These are phyloP conservation scores for Homarus gammarus DNA, from an alignment of 2,888 invertebrate genomes.

Conservation along the genomic window DNA sequence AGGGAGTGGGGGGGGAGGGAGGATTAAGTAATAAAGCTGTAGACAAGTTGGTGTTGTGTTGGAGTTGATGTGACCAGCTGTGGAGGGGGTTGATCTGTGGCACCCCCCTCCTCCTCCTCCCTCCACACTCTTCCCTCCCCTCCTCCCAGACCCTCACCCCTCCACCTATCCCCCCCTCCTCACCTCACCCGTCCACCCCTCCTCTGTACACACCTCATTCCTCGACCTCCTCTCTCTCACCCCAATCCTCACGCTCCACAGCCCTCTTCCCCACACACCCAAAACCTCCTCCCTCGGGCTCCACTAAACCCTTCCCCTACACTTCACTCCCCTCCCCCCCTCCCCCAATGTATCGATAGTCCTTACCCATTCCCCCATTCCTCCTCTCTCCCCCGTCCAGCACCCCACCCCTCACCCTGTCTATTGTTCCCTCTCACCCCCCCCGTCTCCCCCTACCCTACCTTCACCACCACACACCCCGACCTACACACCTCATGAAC, in stretches of 20 bases:
- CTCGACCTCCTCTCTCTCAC: constrained; percentile 5
- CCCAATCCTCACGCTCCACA: not conserved
- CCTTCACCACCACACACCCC: too few species aligned
- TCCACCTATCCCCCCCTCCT: not conserved
- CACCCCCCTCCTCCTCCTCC: not conserved
- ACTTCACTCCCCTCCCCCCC: too few species aligned
- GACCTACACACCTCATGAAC: too few species aligned
- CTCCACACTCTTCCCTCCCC: not conserved
- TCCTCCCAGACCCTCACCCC: not conserved
- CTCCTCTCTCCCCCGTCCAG: not conserved
- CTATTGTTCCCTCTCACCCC: not conserved
- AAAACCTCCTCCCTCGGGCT: constrained; percentile 38
- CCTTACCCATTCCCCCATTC: too few species aligned
- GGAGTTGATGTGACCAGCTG: not conserved
- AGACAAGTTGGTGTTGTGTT: not conserved
- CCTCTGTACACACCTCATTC: not conserved
- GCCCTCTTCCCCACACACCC: constrained; percentile 17
- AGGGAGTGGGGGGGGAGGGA: not conserved
- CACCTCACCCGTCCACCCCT: not conserved
- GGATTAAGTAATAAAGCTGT: constrained; percentile 9
- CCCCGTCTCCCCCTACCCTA: not conserved
- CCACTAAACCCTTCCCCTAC: constrained; percentile 5
- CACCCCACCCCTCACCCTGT: not conserved
- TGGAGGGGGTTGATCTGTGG: too few species aligned
- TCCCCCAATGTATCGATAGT: not conserved